Evolutionary conservation across 2,888 invertebrate species (phyloP).

Genomic region (Dione juno): DNA sequence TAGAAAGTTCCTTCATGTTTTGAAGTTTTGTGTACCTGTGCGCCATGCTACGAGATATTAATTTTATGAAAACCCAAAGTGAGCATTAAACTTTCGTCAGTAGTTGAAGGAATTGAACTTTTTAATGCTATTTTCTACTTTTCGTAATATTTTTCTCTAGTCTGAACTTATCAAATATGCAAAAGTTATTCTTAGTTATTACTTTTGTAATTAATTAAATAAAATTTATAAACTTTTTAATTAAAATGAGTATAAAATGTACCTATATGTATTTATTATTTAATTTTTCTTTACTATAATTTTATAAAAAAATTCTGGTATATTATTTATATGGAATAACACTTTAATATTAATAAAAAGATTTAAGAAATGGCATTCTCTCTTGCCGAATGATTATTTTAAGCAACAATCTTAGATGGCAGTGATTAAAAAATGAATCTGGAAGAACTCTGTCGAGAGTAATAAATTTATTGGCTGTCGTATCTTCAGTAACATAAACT

Average conservation of each 20-base stretch:
- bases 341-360: no score
- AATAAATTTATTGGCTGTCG: constrained; percentile 18
- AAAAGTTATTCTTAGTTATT: not conserved
- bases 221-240: not conserved
- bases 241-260: no score
- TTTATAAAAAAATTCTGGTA: no score
- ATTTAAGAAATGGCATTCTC: no score
- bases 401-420: no score
- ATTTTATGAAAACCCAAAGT: constrained; percentile 67
- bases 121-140: constrained; percentile 47
- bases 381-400: no score
- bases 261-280: no score
- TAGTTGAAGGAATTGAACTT: constrained; percentile 59
- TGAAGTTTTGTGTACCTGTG: constrained; percentile 70
- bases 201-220: not conserved
- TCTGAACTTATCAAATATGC: not conserved
- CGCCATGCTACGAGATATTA: constrained; percentile 64
- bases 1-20: constrained; percentile 65
- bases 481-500: constrained; percentile 32
- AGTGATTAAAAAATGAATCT: no score
- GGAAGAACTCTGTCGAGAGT: not conserved
- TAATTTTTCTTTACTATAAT: no score
- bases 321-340: no score
- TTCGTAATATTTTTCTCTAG: constrained; percentile 7
- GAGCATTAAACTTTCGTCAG: constrained; percentile 58